Base-by-base conservation (phyloP, 1,140 invertebrate species). In the Drosophila grimshawi region DNA sequence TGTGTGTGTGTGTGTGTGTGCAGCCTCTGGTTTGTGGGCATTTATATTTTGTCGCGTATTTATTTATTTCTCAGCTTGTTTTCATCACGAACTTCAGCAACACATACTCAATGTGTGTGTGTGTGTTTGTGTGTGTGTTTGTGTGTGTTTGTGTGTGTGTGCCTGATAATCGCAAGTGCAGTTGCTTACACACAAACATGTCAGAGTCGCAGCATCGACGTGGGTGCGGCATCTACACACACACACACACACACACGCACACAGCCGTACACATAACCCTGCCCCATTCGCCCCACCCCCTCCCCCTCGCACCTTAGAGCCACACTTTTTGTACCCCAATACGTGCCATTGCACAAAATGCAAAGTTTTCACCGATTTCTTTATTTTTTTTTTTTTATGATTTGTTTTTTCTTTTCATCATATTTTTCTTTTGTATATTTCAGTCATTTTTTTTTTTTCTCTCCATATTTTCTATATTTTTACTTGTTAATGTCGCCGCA, bases 301-400 rank as follows among this genome's bases (percentile, higher is more conserved):
- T 37, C n/a, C 27, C 59, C 0, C n/a, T 29, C 8, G 4, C 35
- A 0, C 33, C 8, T 30, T 27, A 0, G 2, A 3, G 30, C 3
- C 19, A 30, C 4, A 30, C 35, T 8, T 53, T 41, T 62, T 63
- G 59, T 60, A 75, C 60, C 72, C 53, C 72, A 71, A 71, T 52
- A 75, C 76, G 76, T 78, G 76, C 49, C 76, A 69, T 60, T 63
- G 71, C 76, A 78, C 71, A 68, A 78, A 78, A 78, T 78, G 76
- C 55, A 64, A 75, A 78, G 76, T 78, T 78, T 78, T 74, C 65
- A 63, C 52, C 59, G 49, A 60, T 69, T 67, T 66, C 48, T 56
- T 64, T 65, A 32, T 76, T 67, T 66, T 19, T 72, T 64, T 39
- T 49, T 8, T 57, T 56, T 49, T 61, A 48, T 35, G 55, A 11